Base-by-base conservation (phyloP, 53 echinoderm and acorn worm species). In the Actinopyga echinites region DNA sequence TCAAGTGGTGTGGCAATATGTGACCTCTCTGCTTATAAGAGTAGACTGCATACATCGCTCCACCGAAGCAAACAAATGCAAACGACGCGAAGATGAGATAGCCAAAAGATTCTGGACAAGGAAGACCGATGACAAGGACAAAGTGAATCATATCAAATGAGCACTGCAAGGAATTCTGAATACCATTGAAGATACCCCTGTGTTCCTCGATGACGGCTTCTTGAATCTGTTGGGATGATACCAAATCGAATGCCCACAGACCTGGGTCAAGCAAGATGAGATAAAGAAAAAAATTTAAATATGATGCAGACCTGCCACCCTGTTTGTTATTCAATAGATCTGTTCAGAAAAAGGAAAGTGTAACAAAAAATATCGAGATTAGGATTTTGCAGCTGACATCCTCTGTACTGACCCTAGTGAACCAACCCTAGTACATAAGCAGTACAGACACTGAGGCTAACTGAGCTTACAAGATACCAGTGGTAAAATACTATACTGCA, bases 101-200 rank as follows among this genome's bases (percentile, higher is more conserved):
- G 56, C 99, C 99, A 43, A 92, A 94, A 5, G 94, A 91, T 85
- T 90, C 91, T 0, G 94, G 92, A 35, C 90, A 88, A 0, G 94
- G 94, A 5, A 94, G 92, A 17, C 81, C 74, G 49, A 99, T 99
- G 61, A 99, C 94, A 8, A 99, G 80, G 63, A 92, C 87, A 57
- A 94, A 99, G 61, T 99, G 99, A 22, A 99, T 40, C 99, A 99
- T 99, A 82, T 99, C 99, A 80, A 94, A 95, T 44, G 58, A 86
- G 69, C 91, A 86, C 55, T 99, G 92, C 25, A 99, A 66, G 55
- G 95, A 86, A 23, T 84, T 88, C 89, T 95, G 95, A 15, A 93
- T 85, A 3, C 95, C 95, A 57, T 89, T 89, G 43, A 94, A 92
- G 29, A 92, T 90, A 22, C 99, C 99, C 5, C 94, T 73, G 57